A percentile compares a stretch with the other conserved stretches of the same genome.
Evolutionary conservation across 2,797 vertebrate genomes (phyloP).

Genomic region (Sebastes trivittatus): DNA sequence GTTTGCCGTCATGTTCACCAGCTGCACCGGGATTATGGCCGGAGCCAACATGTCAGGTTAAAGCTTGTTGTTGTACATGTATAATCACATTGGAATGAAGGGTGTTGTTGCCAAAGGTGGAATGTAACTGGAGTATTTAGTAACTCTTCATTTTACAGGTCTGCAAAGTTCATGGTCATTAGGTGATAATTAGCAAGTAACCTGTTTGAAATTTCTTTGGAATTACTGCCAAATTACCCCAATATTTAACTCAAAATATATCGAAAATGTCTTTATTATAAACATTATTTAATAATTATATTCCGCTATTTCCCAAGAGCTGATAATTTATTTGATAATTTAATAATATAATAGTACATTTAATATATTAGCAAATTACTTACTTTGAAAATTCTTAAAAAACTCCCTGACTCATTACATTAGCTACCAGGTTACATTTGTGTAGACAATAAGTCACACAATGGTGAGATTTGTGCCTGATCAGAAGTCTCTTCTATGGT

Average conservation of each 20-base stretch:
- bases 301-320: no score
- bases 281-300: no score
- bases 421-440: neutral
- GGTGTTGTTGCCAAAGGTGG: neutral
- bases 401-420: neutral
- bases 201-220: neutral
- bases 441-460: neutral
- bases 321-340: no score
- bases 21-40: slow-evolving; percentile 96
- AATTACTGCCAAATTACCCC: no score
- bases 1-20: slow-evolving; percentile 93
- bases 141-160: no score
- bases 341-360: no score
- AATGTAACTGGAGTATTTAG: neutral
- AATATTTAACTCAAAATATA: no score
- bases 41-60: slow-evolving; percentile 96
- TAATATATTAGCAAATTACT: neutral
- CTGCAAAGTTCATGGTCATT: no score
- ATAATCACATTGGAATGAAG: neutral
- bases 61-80: slow-evolving; percentile 2
- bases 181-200: no score
- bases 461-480: neutral
- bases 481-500: no score
- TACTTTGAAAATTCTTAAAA: no score
- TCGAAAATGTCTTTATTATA: no score